phyloP scores from a whole-genome alignment of 2,113 vertebrate genomes.

The Xiphophorus maculatus region DNA sequence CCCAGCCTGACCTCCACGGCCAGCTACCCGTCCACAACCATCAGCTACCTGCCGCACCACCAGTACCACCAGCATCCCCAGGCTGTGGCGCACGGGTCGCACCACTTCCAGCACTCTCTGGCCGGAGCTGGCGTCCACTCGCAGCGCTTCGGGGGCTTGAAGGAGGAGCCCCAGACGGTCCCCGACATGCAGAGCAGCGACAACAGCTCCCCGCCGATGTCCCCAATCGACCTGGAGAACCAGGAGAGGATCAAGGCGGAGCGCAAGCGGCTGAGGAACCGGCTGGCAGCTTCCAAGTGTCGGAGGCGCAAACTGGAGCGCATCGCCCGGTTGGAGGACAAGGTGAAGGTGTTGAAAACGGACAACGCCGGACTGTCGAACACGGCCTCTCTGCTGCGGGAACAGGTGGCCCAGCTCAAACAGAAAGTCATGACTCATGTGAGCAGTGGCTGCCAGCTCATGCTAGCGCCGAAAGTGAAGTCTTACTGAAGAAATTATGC shows the following conservation, averaged over 20 bases:
- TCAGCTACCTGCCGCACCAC: constrained; percentile 84
- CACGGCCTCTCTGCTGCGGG: constrained; percentile 86
- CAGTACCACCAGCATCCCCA: constrained; percentile 83
- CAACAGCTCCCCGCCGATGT: constrained; percentile 85
- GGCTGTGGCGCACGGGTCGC: constrained; percentile 73
- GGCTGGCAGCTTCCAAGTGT: constrained; percentile 92
- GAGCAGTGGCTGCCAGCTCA: constrained; percentile 92
- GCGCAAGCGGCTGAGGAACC: constrained; percentile 89
- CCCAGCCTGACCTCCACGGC: constrained; percentile 74
- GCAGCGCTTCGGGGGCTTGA: constrained; percentile 77
- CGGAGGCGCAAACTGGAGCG: constrained; percentile 92
- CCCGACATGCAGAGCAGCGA: constrained; percentile 86
- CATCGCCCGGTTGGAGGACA: constrained; percentile 91
- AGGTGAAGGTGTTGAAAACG: constrained; percentile 88
- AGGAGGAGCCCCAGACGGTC: constrained; percentile 92
- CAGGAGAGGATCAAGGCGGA: constrained; percentile 93
- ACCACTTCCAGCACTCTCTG: constrained; percentile 77
- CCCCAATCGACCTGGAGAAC: constrained; percentile 90
- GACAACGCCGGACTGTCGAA: constrained; percentile 91
- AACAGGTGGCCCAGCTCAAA: constrained; percentile 93
- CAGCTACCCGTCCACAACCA: constrained; percentile 79
- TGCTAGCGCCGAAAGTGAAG: constrained; percentile 87
- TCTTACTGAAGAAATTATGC: constrained; percentile 74
- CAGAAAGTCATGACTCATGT: constrained; percentile 94
- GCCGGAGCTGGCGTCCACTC: constrained; percentile 65